Conservation (phyloP, 2,113 vertebrate species). For the Cavia aperea region DNA sequence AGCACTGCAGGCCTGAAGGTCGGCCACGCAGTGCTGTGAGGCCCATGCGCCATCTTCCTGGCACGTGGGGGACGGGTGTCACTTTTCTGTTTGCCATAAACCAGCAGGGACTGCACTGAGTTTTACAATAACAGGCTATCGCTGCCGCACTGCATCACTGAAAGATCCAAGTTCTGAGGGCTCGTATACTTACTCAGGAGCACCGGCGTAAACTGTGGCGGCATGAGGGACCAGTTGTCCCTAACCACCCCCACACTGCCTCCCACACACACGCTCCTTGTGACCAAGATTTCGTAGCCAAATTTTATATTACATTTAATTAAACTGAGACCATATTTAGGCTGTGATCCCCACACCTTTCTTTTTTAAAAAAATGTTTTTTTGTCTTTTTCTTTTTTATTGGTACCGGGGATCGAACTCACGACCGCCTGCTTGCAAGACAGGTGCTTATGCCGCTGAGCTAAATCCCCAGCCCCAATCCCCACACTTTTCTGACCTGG, state of each 20-base stretch:
- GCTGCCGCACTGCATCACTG: not conserved
- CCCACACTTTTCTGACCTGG: not conserved
- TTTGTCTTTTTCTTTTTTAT: too few species aligned
- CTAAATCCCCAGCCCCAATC: too few species aligned
- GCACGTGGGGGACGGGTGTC: not conserved
- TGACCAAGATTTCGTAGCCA: not conserved
- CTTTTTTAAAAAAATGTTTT: not conserved
- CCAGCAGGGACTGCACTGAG: fast-evolving
- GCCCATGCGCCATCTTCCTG: not conserved
- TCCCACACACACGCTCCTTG: fast-evolving
- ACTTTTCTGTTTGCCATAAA: not conserved
- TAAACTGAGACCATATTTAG: not conserved
- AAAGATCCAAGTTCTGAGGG: not conserved
- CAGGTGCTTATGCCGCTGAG: too few species aligned
- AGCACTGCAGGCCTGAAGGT: not conserved
- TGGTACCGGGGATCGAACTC: too few species aligned
- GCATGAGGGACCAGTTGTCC: not conserved
- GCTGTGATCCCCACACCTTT: not conserved
- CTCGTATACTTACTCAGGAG: not conserved
- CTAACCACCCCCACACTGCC: not conserved
- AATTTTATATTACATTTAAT: not conserved
- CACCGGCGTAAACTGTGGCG: too few species aligned
- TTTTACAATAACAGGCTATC: not conserved
- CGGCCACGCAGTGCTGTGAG: not conserved
- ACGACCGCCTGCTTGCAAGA: too few species aligned